Evolutionary conservation across 2,888 invertebrate species (phyloP).

Genomic region (Margaritifera margaritifera): DNA sequence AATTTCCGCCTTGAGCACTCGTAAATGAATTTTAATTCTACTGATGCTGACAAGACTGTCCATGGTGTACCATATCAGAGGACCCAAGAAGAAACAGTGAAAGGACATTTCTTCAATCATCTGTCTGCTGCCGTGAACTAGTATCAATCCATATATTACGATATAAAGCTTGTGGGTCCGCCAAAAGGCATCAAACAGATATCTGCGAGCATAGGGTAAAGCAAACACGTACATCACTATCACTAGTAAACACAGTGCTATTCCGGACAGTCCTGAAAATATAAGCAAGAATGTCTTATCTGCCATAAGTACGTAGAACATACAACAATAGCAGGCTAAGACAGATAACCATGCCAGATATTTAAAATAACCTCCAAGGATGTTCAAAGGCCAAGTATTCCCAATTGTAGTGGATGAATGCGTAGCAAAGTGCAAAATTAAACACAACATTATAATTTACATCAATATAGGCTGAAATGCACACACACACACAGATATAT

Average conservation of each 20-base stretch:
- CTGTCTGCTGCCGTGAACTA: conserved; percentile 78
- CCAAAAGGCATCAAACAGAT: conserved; percentile 78
- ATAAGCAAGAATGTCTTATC: not conserved
- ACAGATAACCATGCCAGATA: too few relatives aligned
- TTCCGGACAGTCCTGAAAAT: conserved; percentile 76
- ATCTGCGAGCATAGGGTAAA: conserved; percentile 75
- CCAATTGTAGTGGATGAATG: too few relatives aligned
- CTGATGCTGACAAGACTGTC: conserved; percentile 77
- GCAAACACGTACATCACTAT: conserved; percentile 78
- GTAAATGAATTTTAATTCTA: conserved; percentile 77
- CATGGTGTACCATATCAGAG: conserved; percentile 76
- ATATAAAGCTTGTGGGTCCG: conserved; percentile 78
- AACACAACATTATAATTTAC: too few relatives aligned
- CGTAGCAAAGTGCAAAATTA: too few relatives aligned
- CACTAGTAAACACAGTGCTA: conserved; percentile 75
- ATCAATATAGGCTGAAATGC: too few relatives aligned
- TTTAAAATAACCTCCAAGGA: too few relatives aligned
- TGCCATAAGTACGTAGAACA: too few relatives aligned
- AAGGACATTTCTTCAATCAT: conserved; percentile 77
- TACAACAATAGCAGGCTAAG: too few relatives aligned
- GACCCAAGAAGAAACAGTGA: conserved; percentile 77
- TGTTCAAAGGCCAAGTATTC: too few relatives aligned
- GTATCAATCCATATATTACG: conserved; percentile 76
- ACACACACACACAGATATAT: too few relatives aligned
- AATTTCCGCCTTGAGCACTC: conserved; percentile 76